A percentile compares a stretch with the other conserved stretches of the same genome.
phyloP scores from a whole-genome alignment of 2,888 invertebrate species.

The Rhagophthalmus giganteus region DNA sequence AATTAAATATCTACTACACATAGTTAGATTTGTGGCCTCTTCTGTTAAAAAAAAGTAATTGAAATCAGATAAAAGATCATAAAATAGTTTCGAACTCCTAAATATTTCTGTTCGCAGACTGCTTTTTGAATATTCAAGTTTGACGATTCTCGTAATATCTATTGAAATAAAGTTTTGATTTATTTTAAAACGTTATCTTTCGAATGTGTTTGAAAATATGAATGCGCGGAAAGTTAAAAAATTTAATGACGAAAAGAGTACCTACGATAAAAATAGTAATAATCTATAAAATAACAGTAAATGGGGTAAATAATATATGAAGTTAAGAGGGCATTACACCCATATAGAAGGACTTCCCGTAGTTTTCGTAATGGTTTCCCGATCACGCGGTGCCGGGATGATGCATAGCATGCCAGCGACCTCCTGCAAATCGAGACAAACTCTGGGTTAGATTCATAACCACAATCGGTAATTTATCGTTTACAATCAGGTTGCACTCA shows the following conservation, averaged over 20 bases:
- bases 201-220: neutral
- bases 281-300: slow-evolving; percentile 12
- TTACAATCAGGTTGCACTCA: slow-evolving; percentile 12
- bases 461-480: slow-evolving; percentile 25
- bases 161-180: too few relatives aligned
- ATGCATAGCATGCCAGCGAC: slow-evolving; percentile 19
- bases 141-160: too few relatives aligned
- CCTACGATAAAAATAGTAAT: slow-evolving; percentile 5
- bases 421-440: slow-evolving; percentile 23
- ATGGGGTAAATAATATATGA: slow-evolving; percentile 8
- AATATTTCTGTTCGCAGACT: neutral
- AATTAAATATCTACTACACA: too few relatives aligned
- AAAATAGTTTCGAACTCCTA: neutral
- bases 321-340: slow-evolving; percentile 24
- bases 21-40: too few relatives aligned
- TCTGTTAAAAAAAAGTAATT: too few relatives aligned
- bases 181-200: too few relatives aligned
- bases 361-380: slow-evolving; percentile 27
- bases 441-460: slow-evolving; percentile 21
- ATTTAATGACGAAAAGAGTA: too few relatives aligned
- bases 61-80: neutral
- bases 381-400: slow-evolving; percentile 26
- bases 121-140: too few relatives aligned
- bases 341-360: slow-evolving; percentile 23
- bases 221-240: too few relatives aligned